Evolutionary conservation across 2,113 vertebrate genomes (phyloP), one percentile per base, ranked within the genome.

Genomic region (Zootoca vivipara): DNA sequence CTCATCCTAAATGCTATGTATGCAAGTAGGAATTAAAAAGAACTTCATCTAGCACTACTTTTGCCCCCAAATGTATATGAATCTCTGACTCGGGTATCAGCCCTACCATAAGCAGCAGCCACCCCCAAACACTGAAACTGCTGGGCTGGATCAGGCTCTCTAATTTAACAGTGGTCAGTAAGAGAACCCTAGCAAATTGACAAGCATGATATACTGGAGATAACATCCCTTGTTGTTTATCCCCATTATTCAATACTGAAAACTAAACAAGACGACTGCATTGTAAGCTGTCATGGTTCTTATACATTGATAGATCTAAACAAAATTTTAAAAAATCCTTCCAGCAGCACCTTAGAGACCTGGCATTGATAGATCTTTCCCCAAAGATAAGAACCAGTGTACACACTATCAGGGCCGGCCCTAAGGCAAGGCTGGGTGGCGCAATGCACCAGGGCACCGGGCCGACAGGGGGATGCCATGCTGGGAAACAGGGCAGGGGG

Each of bases 11-110:
- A 24, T 46, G 30, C 13, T 56, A 9, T 28, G 18, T 85, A 70
- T 35, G 7, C 65, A 3, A 3, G 46, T 67, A 28, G 38, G 38
- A 75, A 69, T 56, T 13, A 9, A 0, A 2, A 92, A 65, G 2
- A 13, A 73, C 40, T n/a, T 33, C 46, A 85, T 30, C 12, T 73
- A 67, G 15, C 24, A 10, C 65, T 82, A 84, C 46, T 69, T 22
- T n/a, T 88, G 81, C 82, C 35, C 9, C n/a, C 65, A 30, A 79
- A 7, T 30, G 69, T 83, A 40, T 26, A 92, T 75, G 72, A 87
- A 58, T 15, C 24, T 78, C 62, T 42, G n/a, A 38, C 20, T 38
- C 20, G 24, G 15, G 22, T 26, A 20, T 12, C n/a, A 28, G 15
- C 58, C 58, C 58, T 18, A 20, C 3, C 18, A 62, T 20, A 15